A percentile compares a stretch with the other conserved stretches of the same genome.
These are phyloP conservation scores for Melieria crassipennis DNA, from an alignment of 2,888 invertebrate species.

Conservation along the genomic window DNA sequence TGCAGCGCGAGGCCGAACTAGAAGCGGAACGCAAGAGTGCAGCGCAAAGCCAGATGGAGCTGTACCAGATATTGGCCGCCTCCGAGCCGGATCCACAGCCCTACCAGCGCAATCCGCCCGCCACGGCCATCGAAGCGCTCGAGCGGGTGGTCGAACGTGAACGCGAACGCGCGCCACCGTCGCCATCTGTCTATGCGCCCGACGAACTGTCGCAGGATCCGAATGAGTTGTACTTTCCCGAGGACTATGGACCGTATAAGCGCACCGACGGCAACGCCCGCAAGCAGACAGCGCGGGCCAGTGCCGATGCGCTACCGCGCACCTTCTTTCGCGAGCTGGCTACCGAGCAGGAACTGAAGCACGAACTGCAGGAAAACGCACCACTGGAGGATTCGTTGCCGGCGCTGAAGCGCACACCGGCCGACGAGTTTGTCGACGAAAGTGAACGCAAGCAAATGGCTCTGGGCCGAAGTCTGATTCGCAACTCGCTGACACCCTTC, in stretches of 20 bases:
- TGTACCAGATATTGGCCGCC: conserved; percentile 61
- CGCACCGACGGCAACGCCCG: conserved; percentile 44
- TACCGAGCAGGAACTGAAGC: conserved; percentile 48
- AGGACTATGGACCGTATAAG: conserved; percentile 53
- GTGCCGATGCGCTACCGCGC: conserved; percentile 23
- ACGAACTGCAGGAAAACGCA: conserved; percentile 29
- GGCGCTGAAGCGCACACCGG: conserved; percentile 39
- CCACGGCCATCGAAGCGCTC: conserved; percentile 38
- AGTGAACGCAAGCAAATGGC: conserved; percentile 41
- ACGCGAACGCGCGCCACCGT: conserved; percentile 41
- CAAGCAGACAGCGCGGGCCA: conserved; percentile 19
- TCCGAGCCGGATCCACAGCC: conserved; percentile 62
- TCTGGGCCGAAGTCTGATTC: conserved; percentile 51
- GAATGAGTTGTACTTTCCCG: conserved; percentile 57
- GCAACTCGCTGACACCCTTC: conserved; percentile 54
- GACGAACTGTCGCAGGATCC: conserved; percentile 52
- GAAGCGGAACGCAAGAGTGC: conserved; percentile 52
- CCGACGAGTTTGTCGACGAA: conserved; percentile 40
- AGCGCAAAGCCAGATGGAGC: conserved; percentile 57
- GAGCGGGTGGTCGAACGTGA: conserved; percentile 49
- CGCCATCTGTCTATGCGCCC: conserved; percentile 48
- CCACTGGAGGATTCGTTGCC: conserved; percentile 30
- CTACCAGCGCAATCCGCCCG: conserved; percentile 51
- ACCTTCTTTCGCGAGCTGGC: conserved; percentile 59
- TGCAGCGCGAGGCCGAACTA: conserved; percentile 47